Percentiles rank a stretch among this genome's conserved stretches.
Evolutionary conservation across 2,113 vertebrate species (phyloP).

Genomic region (Polyodon spathula): DNA sequence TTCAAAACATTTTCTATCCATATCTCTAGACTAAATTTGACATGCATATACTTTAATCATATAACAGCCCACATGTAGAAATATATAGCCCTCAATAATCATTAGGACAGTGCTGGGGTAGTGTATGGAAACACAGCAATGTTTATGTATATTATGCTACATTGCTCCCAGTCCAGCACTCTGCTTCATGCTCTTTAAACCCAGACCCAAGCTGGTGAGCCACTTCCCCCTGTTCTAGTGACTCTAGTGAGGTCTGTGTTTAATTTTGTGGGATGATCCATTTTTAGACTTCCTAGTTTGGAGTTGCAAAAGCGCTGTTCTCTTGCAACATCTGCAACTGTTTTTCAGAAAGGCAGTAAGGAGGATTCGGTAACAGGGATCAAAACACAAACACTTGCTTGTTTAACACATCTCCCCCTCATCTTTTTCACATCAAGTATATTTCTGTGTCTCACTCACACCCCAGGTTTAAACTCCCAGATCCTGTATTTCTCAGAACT

Average conservation of each 20-base stretch:
- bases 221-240: constrained; percentile 1
- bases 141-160: no score
- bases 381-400: constrained; percentile 9
- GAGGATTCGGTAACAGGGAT: constrained; percentile 15
- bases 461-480: neutral
- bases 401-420: neutral
- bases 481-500: neutral
- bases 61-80: no score
- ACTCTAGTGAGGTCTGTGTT: constrained; percentile 31
- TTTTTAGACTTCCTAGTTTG: constrained; percentile 60
- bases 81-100: no score
- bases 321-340: constrained; percentile 61
- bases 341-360: constrained; percentile 52
- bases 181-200: no score
- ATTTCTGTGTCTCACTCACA: neutral
- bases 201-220: no score
- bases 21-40: no score
- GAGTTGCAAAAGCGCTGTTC: constrained; percentile 51
- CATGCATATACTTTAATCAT: no score
- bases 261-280: constrained; percentile 52
- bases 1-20: no score
- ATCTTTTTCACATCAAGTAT: neutral
- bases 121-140: no score
- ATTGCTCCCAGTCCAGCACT: no score
- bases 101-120: no score